These are phyloP conservation scores for Physeter macrocephalus DNA, from an alignment of 2,113 vertebrate genomes.

Conservation along the genomic window DNA sequence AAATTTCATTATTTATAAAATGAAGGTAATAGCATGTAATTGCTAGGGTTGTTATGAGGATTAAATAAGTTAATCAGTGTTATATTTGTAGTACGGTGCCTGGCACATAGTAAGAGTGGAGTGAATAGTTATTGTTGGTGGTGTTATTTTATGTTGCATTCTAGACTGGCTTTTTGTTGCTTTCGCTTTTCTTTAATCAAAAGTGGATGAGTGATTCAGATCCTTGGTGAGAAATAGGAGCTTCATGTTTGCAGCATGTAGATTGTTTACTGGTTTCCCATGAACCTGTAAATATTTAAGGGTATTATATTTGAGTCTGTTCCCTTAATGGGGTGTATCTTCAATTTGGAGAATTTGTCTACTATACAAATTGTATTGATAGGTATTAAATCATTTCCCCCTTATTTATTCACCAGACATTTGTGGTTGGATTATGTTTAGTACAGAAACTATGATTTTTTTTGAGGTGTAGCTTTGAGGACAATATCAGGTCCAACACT, in stretches of 20 bases:
- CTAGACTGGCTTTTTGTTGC: not conserved
- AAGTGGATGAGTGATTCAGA: not conserved
- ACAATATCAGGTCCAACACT: not conserved
- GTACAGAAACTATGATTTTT: not conserved
- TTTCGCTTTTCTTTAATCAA: not conserved
- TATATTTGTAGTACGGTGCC: not conserved
- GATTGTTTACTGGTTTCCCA: not conserved
- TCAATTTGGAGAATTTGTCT: not conserved
- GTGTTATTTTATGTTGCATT: not conserved
- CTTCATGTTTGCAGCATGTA: not conserved
- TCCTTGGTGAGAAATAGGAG: not conserved
- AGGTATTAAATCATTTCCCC: not conserved
- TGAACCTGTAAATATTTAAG: not conserved
- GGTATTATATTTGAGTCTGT: not conserved
- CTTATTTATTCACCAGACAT: not conserved
- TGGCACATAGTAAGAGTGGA: not conserved
- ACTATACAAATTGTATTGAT: not conserved
- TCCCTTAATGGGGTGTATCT: not conserved
- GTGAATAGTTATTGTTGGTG: not conserved
- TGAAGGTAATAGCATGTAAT: not conserved
- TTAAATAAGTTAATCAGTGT: not conserved
- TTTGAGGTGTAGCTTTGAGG: not conserved
- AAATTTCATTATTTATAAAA: not conserved
- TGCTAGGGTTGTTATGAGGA: not conserved
- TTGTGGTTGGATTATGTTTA: not conserved